These are phyloP conservation scores for Macaria notata DNA, from an alignment of 2,888 invertebrate genomes.

Conservation along the genomic window DNA sequence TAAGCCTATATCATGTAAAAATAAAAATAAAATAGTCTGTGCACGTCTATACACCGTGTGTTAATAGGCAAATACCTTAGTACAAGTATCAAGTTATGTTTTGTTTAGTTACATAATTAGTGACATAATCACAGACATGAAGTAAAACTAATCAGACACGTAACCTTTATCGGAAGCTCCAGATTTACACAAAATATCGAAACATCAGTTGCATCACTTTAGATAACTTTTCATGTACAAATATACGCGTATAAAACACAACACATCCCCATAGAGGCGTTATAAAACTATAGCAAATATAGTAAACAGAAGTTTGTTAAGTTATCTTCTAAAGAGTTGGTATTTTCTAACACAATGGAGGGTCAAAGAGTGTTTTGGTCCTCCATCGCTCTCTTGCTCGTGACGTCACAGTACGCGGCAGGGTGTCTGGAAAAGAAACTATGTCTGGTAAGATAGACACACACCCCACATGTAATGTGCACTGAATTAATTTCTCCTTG, in stretches of 20 bases:
- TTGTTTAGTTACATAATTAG: too few species aligned
- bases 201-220: slow-evolving; percentile 21
- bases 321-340: slow-evolving; percentile 17
- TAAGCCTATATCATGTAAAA: too few species aligned
- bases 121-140: too few species aligned
- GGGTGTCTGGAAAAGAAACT: slow-evolving; percentile 66
- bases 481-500: too few species aligned
- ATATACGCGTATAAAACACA: slow-evolving; percentile 42
- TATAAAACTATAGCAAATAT: slow-evolving; percentile 36
- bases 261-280: slow-evolving; percentile 34
- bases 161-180: slow-evolving; percentile 4
- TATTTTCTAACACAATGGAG: slow-evolving; percentile 51
- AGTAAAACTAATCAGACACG: too few species aligned
- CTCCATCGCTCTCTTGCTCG: slow-evolving; percentile 56
- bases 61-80: too few species aligned
- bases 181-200: slow-evolving; percentile 22
- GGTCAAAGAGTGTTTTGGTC: slow-evolving; percentile 63
- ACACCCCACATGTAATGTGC: slow-evolving; percentile 7
- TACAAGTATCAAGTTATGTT: too few species aligned
- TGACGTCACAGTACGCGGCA: slow-evolving; percentile 48
- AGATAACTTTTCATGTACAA: slow-evolving; percentile 20
- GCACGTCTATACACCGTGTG: too few species aligned
- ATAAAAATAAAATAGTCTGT: too few species aligned
- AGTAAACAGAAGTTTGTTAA: not conserved
- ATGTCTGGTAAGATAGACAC: slow-evolving; percentile 55